phyloP scores from a whole-genome alignment of 2,797 vertebrate species.

The Lepilemur septentrionalis region DNA sequence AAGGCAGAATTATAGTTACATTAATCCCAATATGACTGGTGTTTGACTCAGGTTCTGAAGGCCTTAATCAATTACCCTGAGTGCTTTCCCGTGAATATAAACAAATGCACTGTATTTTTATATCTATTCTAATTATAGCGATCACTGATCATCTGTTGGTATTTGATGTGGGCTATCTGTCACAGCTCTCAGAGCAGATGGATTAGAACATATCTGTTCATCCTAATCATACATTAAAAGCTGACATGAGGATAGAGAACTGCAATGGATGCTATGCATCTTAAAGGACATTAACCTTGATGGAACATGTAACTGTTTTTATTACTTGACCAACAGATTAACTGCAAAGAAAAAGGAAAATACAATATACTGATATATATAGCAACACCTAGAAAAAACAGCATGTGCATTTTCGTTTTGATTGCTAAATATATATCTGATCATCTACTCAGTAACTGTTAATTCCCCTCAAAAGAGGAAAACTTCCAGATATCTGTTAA shows the following conservation, averaged over 20 bases:
- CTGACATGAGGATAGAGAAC: slow-evolving; percentile 18
- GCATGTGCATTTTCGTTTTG: background rate
- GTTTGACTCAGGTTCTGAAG: slow-evolving; percentile 74
- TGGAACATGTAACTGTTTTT: background rate
- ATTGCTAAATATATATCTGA: background rate
- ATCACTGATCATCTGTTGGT: slow-evolving; percentile 59
- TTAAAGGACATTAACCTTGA: slow-evolving; percentile 39
- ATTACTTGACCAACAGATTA: slow-evolving; percentile 54
- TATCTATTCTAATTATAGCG: slow-evolving; percentile 29
- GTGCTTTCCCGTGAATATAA: slow-evolving; percentile 27
- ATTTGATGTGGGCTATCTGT: slow-evolving; percentile 42
- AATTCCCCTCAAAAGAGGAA: slow-evolving; percentile 28
- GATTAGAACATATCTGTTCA: slow-evolving; percentile 40
- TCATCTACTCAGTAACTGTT: background rate
- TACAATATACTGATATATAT: background rate
- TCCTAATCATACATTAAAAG: slow-evolving; percentile 51
- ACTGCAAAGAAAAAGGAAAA: slow-evolving; percentile 35
- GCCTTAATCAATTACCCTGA: slow-evolving; percentile 62
- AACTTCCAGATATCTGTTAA: slow-evolving; percentile 32
- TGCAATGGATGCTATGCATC: slow-evolving; percentile 12
- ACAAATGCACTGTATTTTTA: slow-evolving; percentile 43
- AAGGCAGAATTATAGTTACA: slow-evolving; percentile 71
- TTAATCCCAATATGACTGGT: slow-evolving; percentile 73
- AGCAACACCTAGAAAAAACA: slow-evolving; percentile 39
- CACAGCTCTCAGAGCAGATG: slow-evolving; percentile 61